Evolutionary conservation across 2,888 invertebrate genomes (phyloP), one percentile per base, ranked within the genome.

Genomic region (Uropetala carovei): DNA sequence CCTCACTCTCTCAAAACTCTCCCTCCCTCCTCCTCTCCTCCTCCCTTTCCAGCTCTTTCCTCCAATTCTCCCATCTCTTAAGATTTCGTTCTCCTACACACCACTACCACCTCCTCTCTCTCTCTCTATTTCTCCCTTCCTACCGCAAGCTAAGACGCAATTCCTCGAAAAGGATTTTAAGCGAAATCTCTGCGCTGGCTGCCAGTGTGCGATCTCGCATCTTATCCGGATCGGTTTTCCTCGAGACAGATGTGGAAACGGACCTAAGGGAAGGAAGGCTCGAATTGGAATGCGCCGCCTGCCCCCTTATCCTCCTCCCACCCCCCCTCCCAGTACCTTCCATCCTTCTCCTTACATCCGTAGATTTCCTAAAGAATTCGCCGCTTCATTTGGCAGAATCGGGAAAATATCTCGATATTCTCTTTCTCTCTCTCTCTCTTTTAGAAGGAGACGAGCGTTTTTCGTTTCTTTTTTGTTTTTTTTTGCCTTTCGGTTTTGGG

Each of bases 201-300:
- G 89, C 30, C 43, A 18, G 89, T 56, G 75, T 75, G 75, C 43
- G 89, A 60, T 58, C 60, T 86, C 18, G 64, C n/a, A 43, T 89
- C 89, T 64, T 64, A 58, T 68, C 64, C 89, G 89, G 89, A 89
- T 89, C 89, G 89, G 89, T 68, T 89, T 89, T 89, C 89, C 18
- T 43, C 43, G 68, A 64, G 83, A 83, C 83, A 83, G 83, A 83
- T 83, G 83, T 57, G 83, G 18, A 43, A 16, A 43, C 83, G 30
- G 43, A 58, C 58, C 30, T 18, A 16, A 16, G 86, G 56, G 7
- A n/a, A 59, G 14, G 30, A 60, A 64, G 64, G 64, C 57, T 86
- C 89, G 64, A 68, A 64, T 89, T 43, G 89, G 68, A 89, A 68
- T 68, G 89, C 64, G 27, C 16, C 58, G 58, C 58, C 22, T n/a